phyloP scores from a whole-genome alignment of 2,797 vertebrate genomes.

The Cuculus canorus region DNA sequence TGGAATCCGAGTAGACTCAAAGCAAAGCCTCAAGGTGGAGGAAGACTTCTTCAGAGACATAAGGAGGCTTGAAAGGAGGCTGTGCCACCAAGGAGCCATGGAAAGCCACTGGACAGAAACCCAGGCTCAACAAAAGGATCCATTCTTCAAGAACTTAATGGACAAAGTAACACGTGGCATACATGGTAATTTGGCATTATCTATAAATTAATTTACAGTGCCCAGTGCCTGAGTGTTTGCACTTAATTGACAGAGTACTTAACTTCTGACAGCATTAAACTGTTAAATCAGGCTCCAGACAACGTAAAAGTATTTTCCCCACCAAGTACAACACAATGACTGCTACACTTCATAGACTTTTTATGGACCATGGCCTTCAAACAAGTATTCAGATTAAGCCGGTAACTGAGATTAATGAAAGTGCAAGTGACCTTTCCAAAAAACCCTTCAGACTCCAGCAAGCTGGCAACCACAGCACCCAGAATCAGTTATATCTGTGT shows the following conservation, averaged over 20 bases:
- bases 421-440: neutral
- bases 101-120: neutral
- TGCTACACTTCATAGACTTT: neutral
- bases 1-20: neutral
- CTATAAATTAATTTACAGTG: neutral
- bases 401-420: neutral
- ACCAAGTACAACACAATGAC: neutral
- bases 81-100: neutral
- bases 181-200: fast-evolving
- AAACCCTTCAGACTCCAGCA: neutral
- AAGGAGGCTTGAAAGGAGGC: no score
- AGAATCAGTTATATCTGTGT: neutral
- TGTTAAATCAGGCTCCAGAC: neutral
- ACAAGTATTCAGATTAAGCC: neutral
- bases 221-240: fast-evolving
- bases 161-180: neutral
- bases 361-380: neutral
- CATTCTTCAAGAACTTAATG: fast-evolving
- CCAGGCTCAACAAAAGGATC: neutral
- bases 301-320: neutral
- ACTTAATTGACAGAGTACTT: neutral
- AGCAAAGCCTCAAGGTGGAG: neutral
- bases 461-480: neutral
- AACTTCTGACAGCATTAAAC: neutral
- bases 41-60: neutral